Conservation (phyloP, 1,140 invertebrate species). For the Venustaconcha ellipsiformis region DNA sequence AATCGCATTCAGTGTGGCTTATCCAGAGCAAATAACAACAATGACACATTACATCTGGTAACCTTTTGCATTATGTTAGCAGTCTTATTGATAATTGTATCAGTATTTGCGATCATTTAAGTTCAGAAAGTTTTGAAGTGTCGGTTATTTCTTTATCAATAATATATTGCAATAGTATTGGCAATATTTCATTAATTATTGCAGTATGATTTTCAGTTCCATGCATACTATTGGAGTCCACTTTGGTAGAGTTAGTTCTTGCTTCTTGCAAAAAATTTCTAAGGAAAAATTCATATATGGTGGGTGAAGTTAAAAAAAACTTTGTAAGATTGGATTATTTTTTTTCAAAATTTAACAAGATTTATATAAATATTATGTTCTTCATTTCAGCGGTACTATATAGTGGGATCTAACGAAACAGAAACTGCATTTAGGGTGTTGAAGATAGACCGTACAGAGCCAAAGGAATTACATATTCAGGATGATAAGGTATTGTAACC, state of each 20-base stretch:
- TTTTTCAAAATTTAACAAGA: background rate
- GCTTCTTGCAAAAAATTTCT: background rate
- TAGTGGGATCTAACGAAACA: constrained; percentile 95
- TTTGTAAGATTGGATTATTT: background rate
- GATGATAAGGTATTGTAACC: constrained; percentile 81
- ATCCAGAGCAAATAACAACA: too few species aligned
- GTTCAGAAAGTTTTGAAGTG: too few species aligned
- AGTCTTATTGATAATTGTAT: too few species aligned
- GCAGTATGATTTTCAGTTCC: background rate
- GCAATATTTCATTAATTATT: too few species aligned
- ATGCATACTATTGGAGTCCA: background rate
- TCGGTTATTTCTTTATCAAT: too few species aligned
- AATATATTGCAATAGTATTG: too few species aligned
- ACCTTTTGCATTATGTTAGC: too few species aligned
- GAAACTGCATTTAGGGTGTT: constrained; percentile 91
- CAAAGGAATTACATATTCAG: constrained; percentile 82
- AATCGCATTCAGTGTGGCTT: too few species aligned
- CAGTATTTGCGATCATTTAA: too few species aligned
- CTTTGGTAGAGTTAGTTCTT: background rate
- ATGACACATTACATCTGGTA: too few species aligned
- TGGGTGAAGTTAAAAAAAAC: background rate
- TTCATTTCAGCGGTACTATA: constrained; percentile 77
- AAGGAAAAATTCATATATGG: background rate
- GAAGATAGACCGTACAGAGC: constrained; percentile 92
- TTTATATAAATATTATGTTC: constrained; percentile 28